Conservation (phyloP, 2,888 invertebrate species). For the Trilocha varians region DNA sequence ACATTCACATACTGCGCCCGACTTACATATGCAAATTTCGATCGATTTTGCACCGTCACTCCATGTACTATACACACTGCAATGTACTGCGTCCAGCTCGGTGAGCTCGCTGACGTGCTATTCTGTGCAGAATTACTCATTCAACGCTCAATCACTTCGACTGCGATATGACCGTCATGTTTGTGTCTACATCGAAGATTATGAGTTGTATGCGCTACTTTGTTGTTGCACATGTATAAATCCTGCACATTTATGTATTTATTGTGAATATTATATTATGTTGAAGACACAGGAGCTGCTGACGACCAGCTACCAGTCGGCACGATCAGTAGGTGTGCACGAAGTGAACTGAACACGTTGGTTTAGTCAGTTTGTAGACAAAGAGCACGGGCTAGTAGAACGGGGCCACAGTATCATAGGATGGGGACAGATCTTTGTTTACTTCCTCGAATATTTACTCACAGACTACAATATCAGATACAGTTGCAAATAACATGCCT, state of each 20-base stretch:
- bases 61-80: conserved; percentile 48
- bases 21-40: conserved; percentile 57
- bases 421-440: conserved; percentile 39
- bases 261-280: conserved; percentile 34
- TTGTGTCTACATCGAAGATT: conserved; percentile 7
- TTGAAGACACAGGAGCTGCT: conserved; percentile 60
- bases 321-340: conserved; percentile 58
- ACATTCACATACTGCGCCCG: conserved; percentile 36
- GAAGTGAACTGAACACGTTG: conserved; percentile 30
- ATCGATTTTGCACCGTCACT: conserved; percentile 78
- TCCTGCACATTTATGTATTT: conserved; percentile 44
- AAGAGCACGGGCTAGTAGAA: conserved; percentile 53
- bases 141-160: conserved; percentile 61
- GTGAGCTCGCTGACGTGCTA: conserved; percentile 23
- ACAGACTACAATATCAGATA: conserved; percentile 39
- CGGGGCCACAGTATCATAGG: conserved; percentile 31
- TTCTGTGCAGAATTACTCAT: conserved; percentile 18
- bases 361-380: conserved; percentile 34
- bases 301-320: conserved; percentile 62
- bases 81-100: conserved; percentile 23
- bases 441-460: conserved; percentile 30
- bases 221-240: conserved; percentile 59
- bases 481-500: conserved; percentile 70
- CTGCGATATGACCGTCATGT: conserved; percentile 30
- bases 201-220: conserved; percentile 43